Conservation (phyloP, 1,140 invertebrate species). For the Dysdera silvatica region DNA sequence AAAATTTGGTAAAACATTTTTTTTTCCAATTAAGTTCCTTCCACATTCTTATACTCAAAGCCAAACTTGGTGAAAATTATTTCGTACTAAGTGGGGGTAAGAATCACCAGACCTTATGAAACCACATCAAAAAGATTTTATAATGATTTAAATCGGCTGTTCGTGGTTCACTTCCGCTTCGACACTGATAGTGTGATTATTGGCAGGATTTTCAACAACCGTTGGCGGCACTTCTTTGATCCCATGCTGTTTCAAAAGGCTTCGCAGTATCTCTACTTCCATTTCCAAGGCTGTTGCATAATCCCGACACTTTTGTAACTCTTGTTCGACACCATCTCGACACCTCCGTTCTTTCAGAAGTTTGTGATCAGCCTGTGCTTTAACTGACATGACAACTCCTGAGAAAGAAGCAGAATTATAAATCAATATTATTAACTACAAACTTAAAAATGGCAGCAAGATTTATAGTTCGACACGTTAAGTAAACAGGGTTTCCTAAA, state of each 20-base stretch:
- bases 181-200: slow-evolving; percentile 17
- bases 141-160: neutral
- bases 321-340: slow-evolving; percentile 40
- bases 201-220: neutral
- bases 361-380: slow-evolving; percentile 42
- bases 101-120: too few relatives aligned
- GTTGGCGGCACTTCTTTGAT: slow-evolving; percentile 20
- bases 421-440: too few relatives aligned
- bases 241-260: slow-evolving; percentile 10
- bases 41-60: too few relatives aligned
- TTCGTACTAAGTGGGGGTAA: too few relatives aligned
- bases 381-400: slow-evolving; percentile 45
- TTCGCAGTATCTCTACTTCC: slow-evolving; percentile 21
- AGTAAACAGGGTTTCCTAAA: too few relatives aligned
- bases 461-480: too few relatives aligned
- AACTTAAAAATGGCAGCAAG: too few relatives aligned
- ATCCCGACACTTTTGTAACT: slow-evolving; percentile 41
- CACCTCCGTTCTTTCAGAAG: slow-evolving; percentile 37
- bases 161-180: slow-evolving; percentile 27
- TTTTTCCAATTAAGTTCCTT: too few relatives aligned
- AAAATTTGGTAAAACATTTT: too few relatives aligned
- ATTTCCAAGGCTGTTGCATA: slow-evolving; percentile 29
- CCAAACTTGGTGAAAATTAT: too few relatives aligned
- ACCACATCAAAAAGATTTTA: too few relatives aligned
- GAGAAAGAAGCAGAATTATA: too few relatives aligned